Conservation (phyloP, 37 sponge, comb jelly and placozoan species). For the Ephydatia muelleri region DNA sequence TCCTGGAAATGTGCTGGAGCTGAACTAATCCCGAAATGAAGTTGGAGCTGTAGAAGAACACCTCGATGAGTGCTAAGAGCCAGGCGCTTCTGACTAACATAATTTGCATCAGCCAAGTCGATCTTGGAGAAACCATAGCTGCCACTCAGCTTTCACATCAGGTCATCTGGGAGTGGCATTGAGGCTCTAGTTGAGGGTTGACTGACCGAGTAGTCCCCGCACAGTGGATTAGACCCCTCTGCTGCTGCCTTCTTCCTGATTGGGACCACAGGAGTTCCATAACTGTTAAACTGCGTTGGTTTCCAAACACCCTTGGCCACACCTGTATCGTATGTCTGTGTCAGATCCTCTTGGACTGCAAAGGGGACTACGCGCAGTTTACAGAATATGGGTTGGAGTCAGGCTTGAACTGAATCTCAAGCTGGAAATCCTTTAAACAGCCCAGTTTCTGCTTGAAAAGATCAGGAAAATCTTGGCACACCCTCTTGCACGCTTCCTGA, state of each 20-base stretch:
- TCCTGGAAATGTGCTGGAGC: not conserved
- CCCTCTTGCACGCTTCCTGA: not conserved
- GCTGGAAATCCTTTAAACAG: not conserved
- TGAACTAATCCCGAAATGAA: not conserved
- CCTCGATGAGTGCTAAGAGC: not conserved
- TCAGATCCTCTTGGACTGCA: not conserved
- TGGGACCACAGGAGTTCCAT: not conserved
- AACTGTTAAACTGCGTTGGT: not conserved
- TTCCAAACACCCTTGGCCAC: not conserved
- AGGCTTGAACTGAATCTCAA: not conserved
- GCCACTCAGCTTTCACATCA: not conserved
- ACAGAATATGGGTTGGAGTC: not conserved
- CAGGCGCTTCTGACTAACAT: not conserved
- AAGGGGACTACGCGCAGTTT: not conserved
- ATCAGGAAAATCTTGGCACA: not conserved
- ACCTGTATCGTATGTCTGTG: not conserved
- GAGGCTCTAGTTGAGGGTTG: not conserved
- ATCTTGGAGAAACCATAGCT: no score
- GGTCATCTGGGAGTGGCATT: not conserved
- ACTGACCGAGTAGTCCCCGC: not conserved
- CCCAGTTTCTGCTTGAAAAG: not conserved
- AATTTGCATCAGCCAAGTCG: no score
- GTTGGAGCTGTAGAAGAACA: not conserved
- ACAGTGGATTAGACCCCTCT: not conserved
- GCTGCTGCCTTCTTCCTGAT: not conserved